A percentile compares a stretch with the other conserved stretches of the same genome.
Conservation (phyloP, 1,140 invertebrate genomes). For the Sesamia nonagrioides region DNA sequence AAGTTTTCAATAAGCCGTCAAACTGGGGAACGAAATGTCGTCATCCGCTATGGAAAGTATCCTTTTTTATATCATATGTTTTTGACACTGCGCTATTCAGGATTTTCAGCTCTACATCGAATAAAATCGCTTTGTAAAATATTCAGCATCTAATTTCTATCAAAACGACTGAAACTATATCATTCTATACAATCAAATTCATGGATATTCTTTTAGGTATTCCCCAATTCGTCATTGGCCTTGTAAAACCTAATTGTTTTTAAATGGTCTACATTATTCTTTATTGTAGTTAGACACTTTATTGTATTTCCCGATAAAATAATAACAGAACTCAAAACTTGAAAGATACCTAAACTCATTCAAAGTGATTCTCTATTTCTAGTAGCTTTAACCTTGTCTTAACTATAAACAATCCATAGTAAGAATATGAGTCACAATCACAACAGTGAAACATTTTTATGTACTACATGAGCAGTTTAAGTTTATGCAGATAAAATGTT, state of each 20-base stretch:
- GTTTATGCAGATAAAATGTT: no score
- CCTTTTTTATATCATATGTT: conserved; percentile 87
- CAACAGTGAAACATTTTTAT: no score
- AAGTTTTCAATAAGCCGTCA: conserved; percentile 82
- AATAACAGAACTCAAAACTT: background rate
- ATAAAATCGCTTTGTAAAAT: background rate
- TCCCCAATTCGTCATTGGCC: conserved; percentile 9
- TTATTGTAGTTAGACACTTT: background rate
- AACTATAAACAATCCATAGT: no score
- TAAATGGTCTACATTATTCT: background rate
- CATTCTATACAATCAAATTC: no score
- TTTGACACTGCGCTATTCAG: conserved; percentile 11
- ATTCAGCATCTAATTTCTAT: background rate
- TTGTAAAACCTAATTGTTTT: background rate
- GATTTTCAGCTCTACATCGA: background rate
- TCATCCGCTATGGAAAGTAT: conserved; percentile 96
- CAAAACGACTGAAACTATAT: background rate
- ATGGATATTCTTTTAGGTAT: conserved; percentile 20
- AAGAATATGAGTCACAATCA: no score
- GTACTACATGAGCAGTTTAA: no score
- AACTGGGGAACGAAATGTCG: conserved; percentile 95
- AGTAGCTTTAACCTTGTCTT: no score
- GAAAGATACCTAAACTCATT: no score
- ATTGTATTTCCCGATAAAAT: background rate
- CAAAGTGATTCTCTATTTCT: no score